These are phyloP conservation scores for Caenorhabditis sp. DNA, from an alignment of 2,888 invertebrate genomes.

Conservation along the genomic window DNA sequence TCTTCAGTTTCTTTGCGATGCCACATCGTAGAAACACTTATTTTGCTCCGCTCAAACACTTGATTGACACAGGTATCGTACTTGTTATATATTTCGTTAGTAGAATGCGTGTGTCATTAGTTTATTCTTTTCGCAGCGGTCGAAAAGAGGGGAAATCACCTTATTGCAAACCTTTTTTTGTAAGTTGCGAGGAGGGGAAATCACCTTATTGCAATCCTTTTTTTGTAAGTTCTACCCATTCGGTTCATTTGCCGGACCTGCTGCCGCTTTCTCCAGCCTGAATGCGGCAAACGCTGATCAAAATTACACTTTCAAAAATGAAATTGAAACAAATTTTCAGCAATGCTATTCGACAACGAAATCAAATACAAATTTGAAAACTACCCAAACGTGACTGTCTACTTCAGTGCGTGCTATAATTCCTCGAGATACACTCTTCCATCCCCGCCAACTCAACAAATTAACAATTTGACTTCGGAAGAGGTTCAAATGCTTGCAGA, in stretches of 20 bases:
- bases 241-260: no score
- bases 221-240: no score
- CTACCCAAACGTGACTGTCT: neutral
- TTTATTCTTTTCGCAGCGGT: no score
- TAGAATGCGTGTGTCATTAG: no score
- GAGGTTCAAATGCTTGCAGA: slow-evolving; percentile 1
- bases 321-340: neutral
- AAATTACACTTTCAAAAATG: neutral
- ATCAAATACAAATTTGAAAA: neutral
- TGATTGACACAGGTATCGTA: slow-evolving; percentile 31
- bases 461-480: neutral
- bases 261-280: no score
- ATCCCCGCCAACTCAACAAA: neutral
- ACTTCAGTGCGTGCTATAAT: slow-evolving; percentile 32
- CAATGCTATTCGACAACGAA: neutral
- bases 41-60: slow-evolving; percentile 31
- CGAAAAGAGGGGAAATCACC: no score
- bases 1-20: no score
- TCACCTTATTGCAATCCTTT: no score
- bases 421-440: neutral
- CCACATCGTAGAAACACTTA: slow-evolving; percentile 13
- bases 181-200: no score
- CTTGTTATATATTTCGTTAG: neutral
- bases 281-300: no score
- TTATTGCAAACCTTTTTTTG: no score